Evolutionary conservation across 2,888 invertebrate species (phyloP).

Genomic region (Aspidiotus rigidus): DNA sequence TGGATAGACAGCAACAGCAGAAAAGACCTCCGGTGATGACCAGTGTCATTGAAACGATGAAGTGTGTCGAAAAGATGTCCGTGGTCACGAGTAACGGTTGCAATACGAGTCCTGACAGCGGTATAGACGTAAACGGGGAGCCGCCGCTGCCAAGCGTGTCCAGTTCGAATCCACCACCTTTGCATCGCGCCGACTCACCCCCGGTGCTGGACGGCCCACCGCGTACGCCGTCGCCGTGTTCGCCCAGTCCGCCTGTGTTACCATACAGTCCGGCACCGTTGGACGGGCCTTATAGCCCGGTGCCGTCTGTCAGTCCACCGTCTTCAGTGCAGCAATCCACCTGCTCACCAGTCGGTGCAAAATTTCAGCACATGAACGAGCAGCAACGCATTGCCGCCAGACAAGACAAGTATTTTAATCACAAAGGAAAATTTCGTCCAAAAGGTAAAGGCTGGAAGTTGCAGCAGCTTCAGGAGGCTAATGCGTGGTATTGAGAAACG

Average conservation of each 20-base stretch:
- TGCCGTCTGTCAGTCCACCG: constrained; percentile 44
- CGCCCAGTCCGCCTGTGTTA: constrained; percentile 39
- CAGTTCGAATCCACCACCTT: constrained; percentile 38
- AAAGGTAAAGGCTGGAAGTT: constrained; percentile 67
- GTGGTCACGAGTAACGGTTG: constrained; percentile 48
- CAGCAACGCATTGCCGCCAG: constrained; percentile 48
- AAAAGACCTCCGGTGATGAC: too few relatives aligned
- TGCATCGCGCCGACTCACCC: constrained; percentile 45
- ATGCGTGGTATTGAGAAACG: constrained; percentile 38
- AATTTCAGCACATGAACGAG: constrained; percentile 46
- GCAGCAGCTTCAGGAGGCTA: constrained; percentile 40
- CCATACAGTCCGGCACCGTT: constrained; percentile 39
- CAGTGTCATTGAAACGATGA: constrained; percentile 47
- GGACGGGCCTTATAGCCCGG: constrained; percentile 42
- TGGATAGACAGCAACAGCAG: constrained; percentile 68
- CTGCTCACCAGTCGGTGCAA: constrained; percentile 43
- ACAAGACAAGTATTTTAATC: constrained; percentile 72
- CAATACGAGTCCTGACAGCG: constrained; percentile 79
- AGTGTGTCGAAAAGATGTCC: constrained; percentile 41
- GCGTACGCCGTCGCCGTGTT: constrained; percentile 51
- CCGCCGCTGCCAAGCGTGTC: constrained; percentile 43
- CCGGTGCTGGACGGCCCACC: constrained; percentile 48
- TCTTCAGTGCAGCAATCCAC: constrained; percentile 46
- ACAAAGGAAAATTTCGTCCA: constrained; percentile 58
- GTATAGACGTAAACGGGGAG: constrained; percentile 62